These are phyloP conservation scores for Corydoras maculifer DNA, from an alignment of 2,113 vertebrate species.

Conservation along the genomic window DNA sequence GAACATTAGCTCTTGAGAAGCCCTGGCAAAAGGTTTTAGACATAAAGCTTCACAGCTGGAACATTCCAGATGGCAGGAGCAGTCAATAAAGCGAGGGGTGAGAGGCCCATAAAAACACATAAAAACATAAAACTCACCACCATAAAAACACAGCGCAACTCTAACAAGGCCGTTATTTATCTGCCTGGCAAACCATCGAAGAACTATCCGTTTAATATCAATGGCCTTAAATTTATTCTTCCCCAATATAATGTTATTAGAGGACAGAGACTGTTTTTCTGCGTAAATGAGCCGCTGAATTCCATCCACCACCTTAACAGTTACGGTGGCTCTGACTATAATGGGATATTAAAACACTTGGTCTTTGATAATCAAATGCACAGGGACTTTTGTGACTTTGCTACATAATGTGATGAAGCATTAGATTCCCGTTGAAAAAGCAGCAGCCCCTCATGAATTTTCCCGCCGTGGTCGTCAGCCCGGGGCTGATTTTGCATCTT, in stretches of 20 bases:
- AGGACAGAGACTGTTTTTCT: conserved; percentile 42
- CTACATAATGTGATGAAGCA: conserved; percentile 18
- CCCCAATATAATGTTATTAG: conserved; percentile 50
- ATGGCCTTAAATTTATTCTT: conserved; percentile 44
- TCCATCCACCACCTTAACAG: neutral
- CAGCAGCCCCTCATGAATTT: neutral
- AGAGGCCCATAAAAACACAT: conserved; percentile 50
- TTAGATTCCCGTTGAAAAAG: too few relatives aligned
- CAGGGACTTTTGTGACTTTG: conserved; percentile 12
- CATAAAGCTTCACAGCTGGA: conserved; percentile 49
- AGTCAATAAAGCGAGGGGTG: conserved; percentile 58
- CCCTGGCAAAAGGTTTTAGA: conserved; percentile 45
- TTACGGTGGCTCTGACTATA: neutral
- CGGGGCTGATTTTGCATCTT: conserved; percentile 50
- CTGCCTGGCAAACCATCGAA: conserved; percentile 47
- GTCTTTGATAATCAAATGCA: too few relatives aligned
- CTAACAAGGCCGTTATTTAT: conserved; percentile 56
- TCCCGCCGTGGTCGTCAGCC: conserved; percentile 19
- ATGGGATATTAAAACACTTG: conserved; percentile 6
- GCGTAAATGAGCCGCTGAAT: conserved; percentile 32
- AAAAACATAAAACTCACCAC: conserved; percentile 45
- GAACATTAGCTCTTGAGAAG: conserved; percentile 28
- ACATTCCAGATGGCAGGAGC: conserved; percentile 57
- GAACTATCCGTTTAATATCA: conserved; percentile 40
- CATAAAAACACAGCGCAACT: conserved; percentile 39